Percentiles rank a stretch among this genome's conserved stretches.
Conservation (phyloP, 53 echinoderm and acorn worm species). For the Zoroaster sp. region DNA sequence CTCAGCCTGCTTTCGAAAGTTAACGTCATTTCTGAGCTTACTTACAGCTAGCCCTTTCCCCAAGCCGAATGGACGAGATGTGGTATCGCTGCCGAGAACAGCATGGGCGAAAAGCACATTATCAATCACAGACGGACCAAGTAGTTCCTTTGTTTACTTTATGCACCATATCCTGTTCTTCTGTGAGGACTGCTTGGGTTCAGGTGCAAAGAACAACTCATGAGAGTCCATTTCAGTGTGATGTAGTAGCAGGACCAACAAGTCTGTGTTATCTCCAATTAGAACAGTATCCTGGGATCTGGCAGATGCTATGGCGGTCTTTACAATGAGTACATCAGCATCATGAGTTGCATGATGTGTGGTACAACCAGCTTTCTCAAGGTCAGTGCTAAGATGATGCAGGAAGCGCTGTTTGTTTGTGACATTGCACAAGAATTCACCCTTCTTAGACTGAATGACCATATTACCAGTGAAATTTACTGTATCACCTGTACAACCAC, state of each 20-base stretch:
- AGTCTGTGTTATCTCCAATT: slow-evolving; percentile 64
- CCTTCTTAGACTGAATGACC: slow-evolving; percentile 44
- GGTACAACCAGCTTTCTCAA: slow-evolving; percentile 26
- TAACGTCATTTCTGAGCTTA: background rate
- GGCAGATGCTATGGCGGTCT: slow-evolving; percentile 47
- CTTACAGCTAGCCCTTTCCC: slow-evolving; percentile 60
- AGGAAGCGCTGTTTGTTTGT: slow-evolving; percentile 54
- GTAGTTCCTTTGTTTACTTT: background rate
- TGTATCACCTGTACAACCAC: background rate
- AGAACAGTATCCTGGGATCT: slow-evolving; percentile 25
- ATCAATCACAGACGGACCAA: slow-evolving; percentile 49
- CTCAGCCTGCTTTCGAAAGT: slow-evolving; percentile 32
- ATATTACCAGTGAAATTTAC: slow-evolving; percentile 33
- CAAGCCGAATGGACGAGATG: slow-evolving; percentile 54
- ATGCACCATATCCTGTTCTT: slow-evolving; percentile 1
- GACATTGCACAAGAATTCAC: slow-evolving; percentile 48
- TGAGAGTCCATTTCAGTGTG: too few relatives aligned
- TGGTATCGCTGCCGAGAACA: slow-evolving; percentile 62
- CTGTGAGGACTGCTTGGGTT: slow-evolving; percentile 19
- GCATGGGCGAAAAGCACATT: slow-evolving; percentile 61
- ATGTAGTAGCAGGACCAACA: too few relatives aligned
- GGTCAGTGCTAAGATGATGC: slow-evolving; percentile 7
- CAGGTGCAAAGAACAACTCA: slow-evolving; percentile 44
- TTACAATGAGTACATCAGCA: slow-evolving; percentile 62
- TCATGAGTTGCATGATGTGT: slow-evolving; percentile 44